A percentile compares a stretch with the other conserved stretches of the same genome.
phyloP scores from a whole-genome alignment of 2,888 invertebrate species.

The Eupsilia transversa region DNA sequence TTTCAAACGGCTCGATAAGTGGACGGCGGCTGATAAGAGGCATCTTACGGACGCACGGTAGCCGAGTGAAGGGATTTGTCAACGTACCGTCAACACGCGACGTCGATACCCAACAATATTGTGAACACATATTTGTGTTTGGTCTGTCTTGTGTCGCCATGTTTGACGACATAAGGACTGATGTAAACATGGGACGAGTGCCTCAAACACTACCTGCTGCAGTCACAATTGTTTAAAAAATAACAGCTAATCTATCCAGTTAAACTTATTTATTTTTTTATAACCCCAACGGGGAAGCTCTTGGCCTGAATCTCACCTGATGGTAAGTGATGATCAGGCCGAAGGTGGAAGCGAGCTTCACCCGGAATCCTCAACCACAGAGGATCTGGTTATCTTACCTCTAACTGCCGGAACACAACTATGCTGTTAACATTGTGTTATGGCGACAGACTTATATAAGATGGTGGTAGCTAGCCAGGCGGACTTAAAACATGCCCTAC shows the following conservation, averaged over 20 bases:
- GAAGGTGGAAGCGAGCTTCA: no score
- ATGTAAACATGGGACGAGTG: conserved; percentile 50
- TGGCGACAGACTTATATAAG: no score
- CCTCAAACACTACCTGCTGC: conserved; percentile 18
- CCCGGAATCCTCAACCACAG: no score
- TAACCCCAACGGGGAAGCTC: no score
- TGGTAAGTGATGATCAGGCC: no score
- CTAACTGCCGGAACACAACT: no score
- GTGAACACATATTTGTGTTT: conserved; percentile 72
- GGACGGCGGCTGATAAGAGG: conserved; percentile 82
- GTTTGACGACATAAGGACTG: conserved; percentile 52
- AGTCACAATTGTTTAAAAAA: conserved; percentile 39
- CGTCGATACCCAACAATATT: conserved; percentile 66
- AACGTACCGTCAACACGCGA: conserved; percentile 85
- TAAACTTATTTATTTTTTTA: no score
- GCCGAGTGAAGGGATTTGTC: conserved; percentile 87
- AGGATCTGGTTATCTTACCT: no score
- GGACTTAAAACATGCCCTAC: no score
- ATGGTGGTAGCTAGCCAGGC: no score
- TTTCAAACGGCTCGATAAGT: conserved; percentile 85
- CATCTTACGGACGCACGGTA: conserved; percentile 83
- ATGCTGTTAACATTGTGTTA: no score
- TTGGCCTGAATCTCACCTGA: no score
- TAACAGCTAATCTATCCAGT: conserved; percentile 12
- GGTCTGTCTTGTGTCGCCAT: conserved; percentile 53